Evolutionary conservation across 2,797 vertebrate genomes (phyloP).

Genomic region (Danio tinwini): DNA sequence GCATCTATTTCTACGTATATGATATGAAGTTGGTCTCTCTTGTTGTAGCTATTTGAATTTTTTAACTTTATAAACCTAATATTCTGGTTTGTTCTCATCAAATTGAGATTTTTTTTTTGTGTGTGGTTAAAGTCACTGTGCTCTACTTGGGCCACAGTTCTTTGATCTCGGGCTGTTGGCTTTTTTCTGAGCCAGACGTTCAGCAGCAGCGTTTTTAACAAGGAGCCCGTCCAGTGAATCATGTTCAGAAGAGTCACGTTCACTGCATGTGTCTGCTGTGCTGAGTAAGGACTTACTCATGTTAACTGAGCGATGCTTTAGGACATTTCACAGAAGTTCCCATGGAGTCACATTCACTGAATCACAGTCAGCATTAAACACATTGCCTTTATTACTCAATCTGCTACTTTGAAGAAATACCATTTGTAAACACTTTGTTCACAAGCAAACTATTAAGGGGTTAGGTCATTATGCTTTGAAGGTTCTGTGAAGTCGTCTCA

Average conservation of each 20-base stretch:
- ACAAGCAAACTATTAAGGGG: slow-evolving; percentile 16
- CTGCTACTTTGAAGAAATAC: slow-evolving; percentile 34
- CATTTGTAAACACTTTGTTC: slow-evolving; percentile 43
- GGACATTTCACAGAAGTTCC: slow-evolving; percentile 45
- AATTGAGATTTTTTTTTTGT: not conserved
- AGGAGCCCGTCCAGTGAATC: slow-evolving; percentile 45
- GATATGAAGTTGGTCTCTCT: too few species aligned
- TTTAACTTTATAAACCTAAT: slow-evolving; percentile 27
- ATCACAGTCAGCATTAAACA: slow-evolving; percentile 31
- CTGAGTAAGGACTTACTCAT: slow-evolving; percentile 49
- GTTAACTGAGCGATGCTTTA: slow-evolving; percentile 38
- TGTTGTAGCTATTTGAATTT: too few species aligned
- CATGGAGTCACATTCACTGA: slow-evolving; percentile 35
- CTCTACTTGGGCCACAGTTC: not conserved
- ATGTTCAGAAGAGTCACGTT: slow-evolving; percentile 58
- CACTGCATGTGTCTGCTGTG: slow-evolving; percentile 50
- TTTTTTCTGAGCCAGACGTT: slow-evolving; percentile 47
- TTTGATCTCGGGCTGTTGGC: slow-evolving; percentile 54
- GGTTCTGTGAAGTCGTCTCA: slow-evolving; percentile 2
- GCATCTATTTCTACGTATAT: too few species aligned
- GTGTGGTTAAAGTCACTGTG: slow-evolving; percentile 2
- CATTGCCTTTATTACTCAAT: slow-evolving; percentile 28
- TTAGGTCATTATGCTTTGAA: slow-evolving; percentile 10
- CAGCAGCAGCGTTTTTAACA: slow-evolving; percentile 43
- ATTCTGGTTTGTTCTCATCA: slow-evolving; percentile 20